Percentiles rank a stretch among this genome's conserved stretches.
Conservation (phyloP, 2,113 vertebrate genomes). For the Dascyllus trimaculatus region DNA sequence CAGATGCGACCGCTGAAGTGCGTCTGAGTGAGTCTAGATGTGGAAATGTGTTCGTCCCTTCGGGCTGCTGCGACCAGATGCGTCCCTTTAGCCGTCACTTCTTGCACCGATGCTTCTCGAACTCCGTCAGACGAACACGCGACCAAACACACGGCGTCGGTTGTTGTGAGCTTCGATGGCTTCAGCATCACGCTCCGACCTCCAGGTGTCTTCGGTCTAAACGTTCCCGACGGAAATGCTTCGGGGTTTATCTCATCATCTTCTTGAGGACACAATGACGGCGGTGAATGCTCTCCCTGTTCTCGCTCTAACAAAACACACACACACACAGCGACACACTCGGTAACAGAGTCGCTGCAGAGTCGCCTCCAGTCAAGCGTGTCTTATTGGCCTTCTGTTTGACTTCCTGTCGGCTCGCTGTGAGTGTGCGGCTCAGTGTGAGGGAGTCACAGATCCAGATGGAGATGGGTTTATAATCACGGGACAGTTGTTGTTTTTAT, state of each 20-base stretch:
- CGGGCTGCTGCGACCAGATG: constrained; percentile 58
- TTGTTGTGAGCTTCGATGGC: too few species aligned
- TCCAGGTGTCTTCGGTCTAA: constrained; percentile 59
- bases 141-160: not conserved
- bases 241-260: constrained; percentile 58
- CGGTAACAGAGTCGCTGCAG: not conserved
- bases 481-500: constrained; percentile 80
- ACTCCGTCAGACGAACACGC: constrained; percentile 21
- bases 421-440: constrained; percentile 9
- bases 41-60: constrained; percentile 14
- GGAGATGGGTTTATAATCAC: constrained; percentile 78
- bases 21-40: not conserved
- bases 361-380: constrained; percentile 74
- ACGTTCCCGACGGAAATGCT: constrained; percentile 36
- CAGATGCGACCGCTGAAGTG: too few species aligned
- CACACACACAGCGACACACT: constrained; percentile 35
- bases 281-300: constrained; percentile 49
- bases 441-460: constrained; percentile 68
- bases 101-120: constrained; percentile 51
- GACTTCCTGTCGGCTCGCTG: constrained; percentile 66
- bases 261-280: constrained; percentile 64
- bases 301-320: constrained; percentile 35
- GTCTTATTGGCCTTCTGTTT: constrained; percentile 79
- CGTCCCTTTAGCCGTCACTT: constrained; percentile 46
- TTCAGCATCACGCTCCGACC: too few species aligned